Conservation (phyloP, 2,113 vertebrate genomes). For the Tretioscincus oriximinensis region DNA sequence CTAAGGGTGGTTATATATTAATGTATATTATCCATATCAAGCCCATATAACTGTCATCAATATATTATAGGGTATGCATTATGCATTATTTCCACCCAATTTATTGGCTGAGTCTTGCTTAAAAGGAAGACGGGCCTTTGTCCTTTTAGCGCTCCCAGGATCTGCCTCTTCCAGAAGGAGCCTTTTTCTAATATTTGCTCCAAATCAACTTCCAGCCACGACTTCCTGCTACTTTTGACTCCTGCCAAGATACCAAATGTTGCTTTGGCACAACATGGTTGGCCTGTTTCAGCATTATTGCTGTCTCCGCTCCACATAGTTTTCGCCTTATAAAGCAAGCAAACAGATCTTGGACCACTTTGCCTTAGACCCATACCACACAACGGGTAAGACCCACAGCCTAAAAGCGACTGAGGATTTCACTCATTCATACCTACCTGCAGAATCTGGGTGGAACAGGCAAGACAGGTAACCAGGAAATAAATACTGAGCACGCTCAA, state of each 20-base stretch:
- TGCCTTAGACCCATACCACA: no score
- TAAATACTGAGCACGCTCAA: no score
- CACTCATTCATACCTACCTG: no score
- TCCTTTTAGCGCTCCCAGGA: constrained; percentile 8
- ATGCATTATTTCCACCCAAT: constrained; percentile 63
- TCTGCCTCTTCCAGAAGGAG: background rate
- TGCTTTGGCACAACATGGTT: background rate
- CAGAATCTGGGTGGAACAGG: no score
- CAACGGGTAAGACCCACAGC: no score
- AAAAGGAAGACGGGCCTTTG: background rate
- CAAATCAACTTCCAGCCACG: background rate
- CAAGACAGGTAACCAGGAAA: no score
- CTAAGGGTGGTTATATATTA: constrained; percentile 64
- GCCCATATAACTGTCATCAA: constrained; percentile 52
- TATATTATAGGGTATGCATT: constrained; percentile 54
- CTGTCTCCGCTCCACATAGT: background rate
- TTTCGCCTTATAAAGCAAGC: background rate
- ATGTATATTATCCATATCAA: constrained; percentile 63
- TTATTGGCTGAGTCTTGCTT: constrained; percentile 52
- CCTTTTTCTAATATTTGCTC: rapidly evolving
- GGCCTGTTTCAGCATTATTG: background rate
- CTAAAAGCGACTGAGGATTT: no score
- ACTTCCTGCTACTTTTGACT: background rate
- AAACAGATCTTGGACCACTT: background rate
- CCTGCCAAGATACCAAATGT: background rate